Evolutionary conservation across 2,113 vertebrate genomes (phyloP).

Genomic region (Corapipo altera): DNA sequence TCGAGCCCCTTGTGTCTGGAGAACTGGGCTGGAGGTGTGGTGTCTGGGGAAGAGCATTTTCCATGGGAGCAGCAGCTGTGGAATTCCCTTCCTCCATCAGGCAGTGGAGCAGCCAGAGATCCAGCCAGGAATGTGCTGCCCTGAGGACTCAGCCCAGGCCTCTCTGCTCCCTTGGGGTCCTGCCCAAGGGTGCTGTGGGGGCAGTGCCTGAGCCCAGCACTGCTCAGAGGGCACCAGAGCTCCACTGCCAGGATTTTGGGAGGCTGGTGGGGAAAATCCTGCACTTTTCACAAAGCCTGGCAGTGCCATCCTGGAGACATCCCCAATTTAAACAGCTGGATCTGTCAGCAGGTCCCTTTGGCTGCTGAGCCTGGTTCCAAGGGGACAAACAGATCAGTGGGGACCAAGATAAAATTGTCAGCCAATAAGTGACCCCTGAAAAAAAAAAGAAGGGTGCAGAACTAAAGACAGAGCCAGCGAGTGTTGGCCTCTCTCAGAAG

Average conservation of each 20-base stretch:
- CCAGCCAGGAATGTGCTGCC: constrained; percentile 33
- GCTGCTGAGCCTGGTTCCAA: background rate
- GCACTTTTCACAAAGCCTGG: background rate
- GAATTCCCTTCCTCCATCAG: background rate
- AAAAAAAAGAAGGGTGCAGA: background rate
- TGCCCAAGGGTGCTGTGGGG: background rate
- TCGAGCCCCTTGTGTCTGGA: background rate
- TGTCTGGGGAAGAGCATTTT: background rate
- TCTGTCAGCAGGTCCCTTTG: background rate
- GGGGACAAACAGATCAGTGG: background rate
- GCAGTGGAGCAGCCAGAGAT: background rate
- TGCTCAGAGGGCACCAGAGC: background rate
- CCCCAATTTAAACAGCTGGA: background rate
- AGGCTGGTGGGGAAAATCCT: background rate
- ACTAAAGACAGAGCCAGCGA: background rate
- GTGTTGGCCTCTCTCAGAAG: background rate
- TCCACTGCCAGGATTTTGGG: background rate
- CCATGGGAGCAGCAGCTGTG: background rate
- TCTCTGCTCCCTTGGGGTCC: background rate
- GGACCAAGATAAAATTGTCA: background rate
- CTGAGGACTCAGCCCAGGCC: background rate
- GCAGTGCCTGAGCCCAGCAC: background rate
- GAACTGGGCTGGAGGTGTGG: background rate
- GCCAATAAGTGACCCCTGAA: background rate
- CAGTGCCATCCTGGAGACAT: background rate